Percentiles rank a stretch among this genome's conserved stretches.
Evolutionary conservation across 2,888 invertebrate species (phyloP).

Genomic region (Synanthedon tipuliformis): DNA sequence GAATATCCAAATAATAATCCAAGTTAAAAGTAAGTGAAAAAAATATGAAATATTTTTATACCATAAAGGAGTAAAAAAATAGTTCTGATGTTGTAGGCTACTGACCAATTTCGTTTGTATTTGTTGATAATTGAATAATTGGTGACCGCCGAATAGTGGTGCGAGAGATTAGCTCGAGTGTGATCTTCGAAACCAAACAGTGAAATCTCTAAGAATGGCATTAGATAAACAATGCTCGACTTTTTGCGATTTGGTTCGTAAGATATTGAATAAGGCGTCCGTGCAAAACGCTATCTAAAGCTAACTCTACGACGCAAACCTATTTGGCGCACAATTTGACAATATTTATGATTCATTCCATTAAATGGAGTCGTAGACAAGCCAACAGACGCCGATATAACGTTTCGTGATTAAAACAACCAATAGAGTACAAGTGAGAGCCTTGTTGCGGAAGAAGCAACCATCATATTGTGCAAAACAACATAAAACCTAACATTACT

Average conservation of each 20-base stretch:
- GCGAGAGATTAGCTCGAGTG: constrained; percentile 23
- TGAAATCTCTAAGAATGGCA: too few relatives aligned
- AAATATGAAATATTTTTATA: constrained; percentile 59
- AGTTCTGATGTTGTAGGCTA: constrained; percentile 39
- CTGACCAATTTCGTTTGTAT: constrained; percentile 42
- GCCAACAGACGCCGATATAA: background rate
- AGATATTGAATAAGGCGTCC: too few relatives aligned
- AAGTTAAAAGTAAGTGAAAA: constrained; percentile 35
- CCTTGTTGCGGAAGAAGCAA: constrained; percentile 44
- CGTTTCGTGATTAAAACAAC: constrained; percentile 10
- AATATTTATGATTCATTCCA: constrained; percentile 48
- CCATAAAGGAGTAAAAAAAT: constrained; percentile 43
- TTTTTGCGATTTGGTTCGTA: too few relatives aligned
- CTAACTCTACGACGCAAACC: constrained; percentile 14
- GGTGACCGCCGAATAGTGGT: constrained; percentile 28
- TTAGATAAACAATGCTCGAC: too few relatives aligned
- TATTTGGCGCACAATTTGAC: constrained; percentile 39
- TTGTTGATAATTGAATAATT: constrained; percentile 17
- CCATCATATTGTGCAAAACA: background rate
- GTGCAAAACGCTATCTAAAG: too few relatives aligned
- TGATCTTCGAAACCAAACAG: too few relatives aligned
- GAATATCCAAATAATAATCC: constrained; percentile 38
- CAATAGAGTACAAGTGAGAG: constrained; percentile 61
- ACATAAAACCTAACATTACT: background rate
- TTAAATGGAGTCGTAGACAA: constrained; percentile 10